Evolutionary conservation across 2,888 invertebrate species (phyloP).

Genomic region (Aproaerema taeniolella): DNA sequence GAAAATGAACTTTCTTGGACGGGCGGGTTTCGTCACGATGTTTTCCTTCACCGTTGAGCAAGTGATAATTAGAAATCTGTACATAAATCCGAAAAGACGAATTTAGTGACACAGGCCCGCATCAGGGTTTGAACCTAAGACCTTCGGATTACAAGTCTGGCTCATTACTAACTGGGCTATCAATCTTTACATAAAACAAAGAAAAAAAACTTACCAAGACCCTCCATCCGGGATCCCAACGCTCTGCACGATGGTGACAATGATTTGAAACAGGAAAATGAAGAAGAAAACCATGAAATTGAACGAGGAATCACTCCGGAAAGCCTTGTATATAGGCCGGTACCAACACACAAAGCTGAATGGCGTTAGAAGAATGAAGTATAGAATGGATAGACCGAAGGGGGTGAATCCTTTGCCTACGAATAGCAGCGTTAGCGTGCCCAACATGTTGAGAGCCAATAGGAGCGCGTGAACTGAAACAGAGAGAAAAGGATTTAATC

Average conservation of each 20-base stretch:
- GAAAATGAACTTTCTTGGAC: too few relatives aligned
- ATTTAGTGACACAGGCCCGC: too few relatives aligned
- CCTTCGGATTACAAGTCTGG: too few relatives aligned
- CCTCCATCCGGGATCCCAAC: conserved; percentile 91
- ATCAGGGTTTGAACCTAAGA: too few relatives aligned
- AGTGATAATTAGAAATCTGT: too few relatives aligned
- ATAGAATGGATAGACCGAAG: conserved; percentile 93
- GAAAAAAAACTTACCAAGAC: conserved; percentile 84
- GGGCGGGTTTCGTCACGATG: too few relatives aligned
- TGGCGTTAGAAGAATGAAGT: conserved; percentile 93
- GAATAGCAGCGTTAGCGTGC: conserved; percentile 87
- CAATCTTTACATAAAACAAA: too few relatives aligned
- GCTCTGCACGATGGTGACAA: conserved; percentile 91
- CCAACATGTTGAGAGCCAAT: conserved; percentile 90
- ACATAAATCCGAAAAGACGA: too few relatives aligned
- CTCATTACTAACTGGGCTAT: too few relatives aligned
- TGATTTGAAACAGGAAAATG: conserved; percentile 96
- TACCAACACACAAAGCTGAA: conserved; percentile 99
- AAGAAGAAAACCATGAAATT: conserved; percentile 99
- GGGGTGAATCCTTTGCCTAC: conserved; percentile 78
- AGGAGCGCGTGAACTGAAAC: conserved; percentile 92
- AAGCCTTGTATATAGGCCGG: conserved; percentile 99
- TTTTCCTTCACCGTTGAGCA: too few relatives aligned
- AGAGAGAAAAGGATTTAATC: conserved; percentile 23
- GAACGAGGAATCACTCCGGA: conserved; percentile 98